Evolutionary conservation across 2,113 vertebrate species (phyloP).

Genomic region (Ondatra zibethicus): DNA sequence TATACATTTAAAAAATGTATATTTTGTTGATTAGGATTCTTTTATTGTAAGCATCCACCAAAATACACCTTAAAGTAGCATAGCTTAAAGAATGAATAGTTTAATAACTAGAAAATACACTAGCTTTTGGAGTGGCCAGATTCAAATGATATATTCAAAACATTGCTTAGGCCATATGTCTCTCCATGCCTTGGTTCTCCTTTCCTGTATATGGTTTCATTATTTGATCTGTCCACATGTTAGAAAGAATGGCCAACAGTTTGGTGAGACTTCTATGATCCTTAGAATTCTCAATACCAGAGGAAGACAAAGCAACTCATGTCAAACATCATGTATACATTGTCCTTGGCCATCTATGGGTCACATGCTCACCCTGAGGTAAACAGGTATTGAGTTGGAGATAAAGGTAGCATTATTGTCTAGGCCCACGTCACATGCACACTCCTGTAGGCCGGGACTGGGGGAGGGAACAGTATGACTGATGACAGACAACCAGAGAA

Average conservation of each 20-base stretch:
- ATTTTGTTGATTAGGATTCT: not conserved
- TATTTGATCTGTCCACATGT: not conserved
- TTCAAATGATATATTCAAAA: not conserved
- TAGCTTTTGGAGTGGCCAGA: not conserved
- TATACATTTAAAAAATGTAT: not conserved
- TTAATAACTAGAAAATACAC: not conserved
- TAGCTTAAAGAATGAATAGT: not conserved
- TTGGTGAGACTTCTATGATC: not conserved
- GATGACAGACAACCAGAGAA: not conserved
- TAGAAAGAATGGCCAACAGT: slow-evolving; percentile 6
- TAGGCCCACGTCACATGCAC: not conserved
- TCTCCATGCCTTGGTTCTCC: not conserved
- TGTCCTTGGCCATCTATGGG: not conserved
- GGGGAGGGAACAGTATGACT: not conserved
- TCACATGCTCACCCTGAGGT: not conserved
- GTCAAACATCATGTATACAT: too few species aligned
- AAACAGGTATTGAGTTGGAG: not conserved
- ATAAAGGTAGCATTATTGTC: not conserved
- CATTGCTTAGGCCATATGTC: not conserved
- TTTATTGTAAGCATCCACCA: not conserved
- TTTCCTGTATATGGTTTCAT: not conserved
- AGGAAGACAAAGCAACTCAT: not conserved
- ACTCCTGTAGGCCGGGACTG: not conserved
- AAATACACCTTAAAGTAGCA: slow-evolving; percentile 43
- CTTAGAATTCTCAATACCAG: not conserved